Evolutionary conservation across 30 jellyfish, hydroid and myxozoan species (phyloP).

Genomic region (Rhopilema esculentum): DNA sequence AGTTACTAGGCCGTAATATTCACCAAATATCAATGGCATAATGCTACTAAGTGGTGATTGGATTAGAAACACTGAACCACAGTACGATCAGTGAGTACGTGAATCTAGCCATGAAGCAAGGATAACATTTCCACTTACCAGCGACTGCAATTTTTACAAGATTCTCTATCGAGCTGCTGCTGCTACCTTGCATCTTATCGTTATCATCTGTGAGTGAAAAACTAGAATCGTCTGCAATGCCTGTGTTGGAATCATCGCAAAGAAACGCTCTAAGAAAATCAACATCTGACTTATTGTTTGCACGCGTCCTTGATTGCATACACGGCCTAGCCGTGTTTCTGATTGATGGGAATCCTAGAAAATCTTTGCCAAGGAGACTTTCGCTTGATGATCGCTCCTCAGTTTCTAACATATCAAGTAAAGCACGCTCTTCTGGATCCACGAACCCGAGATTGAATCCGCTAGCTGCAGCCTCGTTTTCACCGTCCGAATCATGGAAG

Average conservation of each 20-base stretch:
- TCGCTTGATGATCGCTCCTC: constrained; percentile 71
- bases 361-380: constrained; percentile 60
- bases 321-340: constrained; percentile 26
- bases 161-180: constrained; percentile 21
- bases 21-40: no score
- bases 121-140: no score
- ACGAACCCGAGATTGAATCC: constrained; percentile 53
- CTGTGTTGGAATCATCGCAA: constrained; percentile 54
- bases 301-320: constrained; percentile 15
- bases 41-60: no score
- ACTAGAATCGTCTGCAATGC: constrained; percentile 44
- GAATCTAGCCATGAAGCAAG: no score
- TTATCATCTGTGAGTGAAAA: background rate
- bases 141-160: constrained; percentile 67
- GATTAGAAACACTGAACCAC: no score
- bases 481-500: constrained; percentile 20
- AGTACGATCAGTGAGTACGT: no score
- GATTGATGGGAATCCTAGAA: constrained; percentile 54
- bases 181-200: background rate
- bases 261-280: constrained; percentile 47
- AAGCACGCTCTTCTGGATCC: constrained; percentile 85
- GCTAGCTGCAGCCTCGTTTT: constrained; percentile 49
- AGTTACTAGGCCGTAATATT: no score
- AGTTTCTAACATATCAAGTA: constrained; percentile 66
- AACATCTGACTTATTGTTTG: background rate